phyloP scores from a whole-genome alignment of 1,140 invertebrate genomes.

The Pristionchus pacificus region DNA sequence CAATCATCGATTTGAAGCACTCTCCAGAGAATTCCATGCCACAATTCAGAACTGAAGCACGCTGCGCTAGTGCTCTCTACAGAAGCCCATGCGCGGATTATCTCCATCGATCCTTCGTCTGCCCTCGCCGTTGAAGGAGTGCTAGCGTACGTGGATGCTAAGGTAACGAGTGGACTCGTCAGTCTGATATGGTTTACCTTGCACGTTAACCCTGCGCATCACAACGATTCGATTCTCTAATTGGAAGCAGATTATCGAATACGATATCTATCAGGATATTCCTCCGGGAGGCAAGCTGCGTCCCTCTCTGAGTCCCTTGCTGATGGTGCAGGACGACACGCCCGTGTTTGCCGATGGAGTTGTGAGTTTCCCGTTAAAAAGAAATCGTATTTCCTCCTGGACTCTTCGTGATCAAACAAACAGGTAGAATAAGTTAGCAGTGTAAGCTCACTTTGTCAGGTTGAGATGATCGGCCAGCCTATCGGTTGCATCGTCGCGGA shows the following conservation, averaged over 20 bases:
- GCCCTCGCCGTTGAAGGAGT: slow-evolving; percentile 52
- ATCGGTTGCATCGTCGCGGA: slow-evolving; percentile 55
- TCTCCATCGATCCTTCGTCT: slow-evolving; percentile 45
- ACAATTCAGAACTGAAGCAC: slow-evolving; percentile 67
- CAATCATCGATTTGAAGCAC: too few species aligned
- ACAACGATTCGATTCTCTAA: too few species aligned
- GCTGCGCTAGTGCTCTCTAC: slow-evolving; percentile 74
- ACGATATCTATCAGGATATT: too few species aligned
- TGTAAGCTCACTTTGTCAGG: too few species aligned
- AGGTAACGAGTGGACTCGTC: too few species aligned
- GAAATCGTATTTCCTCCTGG: too few species aligned
- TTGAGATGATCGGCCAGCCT: slow-evolving; percentile 64
- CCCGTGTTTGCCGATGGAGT: slow-evolving; percentile 47
- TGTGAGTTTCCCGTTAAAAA: slow-evolving; percentile 49
- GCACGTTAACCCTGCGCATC: too few species aligned
- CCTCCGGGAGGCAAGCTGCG: background rate
- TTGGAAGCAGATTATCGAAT: too few species aligned
- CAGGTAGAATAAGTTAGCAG: too few species aligned
- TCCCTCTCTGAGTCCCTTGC: background rate
- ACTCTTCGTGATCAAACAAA: too few species aligned
- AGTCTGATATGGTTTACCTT: too few species aligned
- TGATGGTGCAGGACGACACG: slow-evolving; percentile 21
- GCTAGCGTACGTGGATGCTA: slow-evolving; percentile 54
- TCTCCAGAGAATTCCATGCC: too few species aligned
- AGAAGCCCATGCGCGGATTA: slow-evolving; percentile 74